These are phyloP conservation scores for Orthosia incerta DNA, from an alignment of 2,888 invertebrate genomes.

Conservation along the genomic window DNA sequence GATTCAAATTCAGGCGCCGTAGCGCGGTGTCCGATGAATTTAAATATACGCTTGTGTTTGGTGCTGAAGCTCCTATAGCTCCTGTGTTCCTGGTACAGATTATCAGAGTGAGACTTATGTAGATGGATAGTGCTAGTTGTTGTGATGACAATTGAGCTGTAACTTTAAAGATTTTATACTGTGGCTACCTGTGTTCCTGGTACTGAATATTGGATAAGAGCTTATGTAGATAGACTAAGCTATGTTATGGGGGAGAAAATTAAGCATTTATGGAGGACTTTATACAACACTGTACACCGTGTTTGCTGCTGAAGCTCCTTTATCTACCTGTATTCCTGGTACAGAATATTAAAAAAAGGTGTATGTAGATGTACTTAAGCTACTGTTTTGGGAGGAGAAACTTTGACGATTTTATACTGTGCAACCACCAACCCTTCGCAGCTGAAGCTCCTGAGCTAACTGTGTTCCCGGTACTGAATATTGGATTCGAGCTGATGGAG, in stretches of 20 bases:
- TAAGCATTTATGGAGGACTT: too few relatives aligned
- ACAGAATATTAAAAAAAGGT: not conserved
- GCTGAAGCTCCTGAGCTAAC: too few relatives aligned
- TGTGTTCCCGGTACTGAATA: too few relatives aligned
- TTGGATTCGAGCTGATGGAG: too few relatives aligned
- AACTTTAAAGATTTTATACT: not conserved
- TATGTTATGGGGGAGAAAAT: too few relatives aligned
- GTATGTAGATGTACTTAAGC: too few relatives aligned
- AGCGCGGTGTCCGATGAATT: constrained; percentile 38
- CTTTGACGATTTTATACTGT: not conserved
- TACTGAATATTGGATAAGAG: too few relatives aligned
- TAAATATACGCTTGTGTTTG: constrained; percentile 33
- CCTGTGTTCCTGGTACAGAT: constrained; percentile 5
- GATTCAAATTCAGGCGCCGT: constrained; percentile 41
- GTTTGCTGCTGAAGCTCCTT: too few relatives aligned
- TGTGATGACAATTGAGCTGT: not conserved
- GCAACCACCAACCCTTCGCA: not conserved
- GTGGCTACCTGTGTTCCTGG: too few relatives aligned
- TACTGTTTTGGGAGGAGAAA: not conserved
- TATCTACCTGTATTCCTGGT: too few relatives aligned
- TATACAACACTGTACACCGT: too few relatives aligned
- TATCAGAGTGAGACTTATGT: not conserved
- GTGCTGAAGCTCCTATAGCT: not conserved
- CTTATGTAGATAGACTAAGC: too few relatives aligned
- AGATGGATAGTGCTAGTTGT: not conserved